Evolutionary conservation across 2,113 vertebrate species (phyloP), one percentile per base, ranked within the genome.

Genomic region (Thalassarche chlororhynchos): DNA sequence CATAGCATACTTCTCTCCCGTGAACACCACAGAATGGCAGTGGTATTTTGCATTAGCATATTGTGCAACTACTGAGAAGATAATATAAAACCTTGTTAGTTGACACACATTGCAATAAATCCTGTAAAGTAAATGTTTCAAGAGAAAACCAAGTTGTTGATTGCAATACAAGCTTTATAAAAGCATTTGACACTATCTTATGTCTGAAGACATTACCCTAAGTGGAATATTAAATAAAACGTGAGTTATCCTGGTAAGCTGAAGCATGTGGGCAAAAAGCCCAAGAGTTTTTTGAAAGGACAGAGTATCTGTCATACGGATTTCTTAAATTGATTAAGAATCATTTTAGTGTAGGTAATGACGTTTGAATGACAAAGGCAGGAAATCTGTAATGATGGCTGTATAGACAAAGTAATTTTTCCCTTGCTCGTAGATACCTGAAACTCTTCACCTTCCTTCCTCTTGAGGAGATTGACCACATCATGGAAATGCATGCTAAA

Each of bases 371-470:
- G 57, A 40, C 47, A 74, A 65, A 85, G 51, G 46, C 44, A 90
- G 65, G 65, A 66, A 71, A 51, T 64, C 23, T 70, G 8, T 66
- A 60, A 34, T 12, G 34, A 65, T 72, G 18, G 16, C 6, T 51
- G 0, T 49, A 57, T 3, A 58, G 42, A 76, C 11, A 77, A 89
- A 89, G 8, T 54, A 11, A 23, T 69, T 91, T 57, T 71, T 77
- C 62, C 23, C 14, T 15, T 86, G 32, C 38, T 93, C 2, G 0
- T 36, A 99, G 99, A 85, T 99, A 99, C 96, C 97, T 99, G 97
- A 99, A 99, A 96, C 97, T 99, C 75, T 99, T 99, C 97, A 99
- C 99, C 62, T 99, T 99, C 75, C 97, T 99, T 79, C 99, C 99
- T 18, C 98, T 99, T 96, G 97, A 98, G 9, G 99, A 99, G 97